phyloP scores from a whole-genome alignment of 1,140 invertebrate genomes.

The Aphaenogaster floridana region DNA sequence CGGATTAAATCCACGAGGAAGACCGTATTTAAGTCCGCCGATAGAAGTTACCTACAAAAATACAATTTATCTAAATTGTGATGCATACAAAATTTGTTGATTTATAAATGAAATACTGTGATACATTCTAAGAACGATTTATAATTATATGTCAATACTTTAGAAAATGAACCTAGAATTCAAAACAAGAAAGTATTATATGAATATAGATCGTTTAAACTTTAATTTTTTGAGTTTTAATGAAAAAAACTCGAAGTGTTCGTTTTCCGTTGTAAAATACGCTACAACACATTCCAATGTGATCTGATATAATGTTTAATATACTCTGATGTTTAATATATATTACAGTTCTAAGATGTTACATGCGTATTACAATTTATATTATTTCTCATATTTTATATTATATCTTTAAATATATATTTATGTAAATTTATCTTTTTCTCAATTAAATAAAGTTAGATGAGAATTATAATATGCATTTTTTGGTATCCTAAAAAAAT shows the following conservation, averaged over 20 bases:
- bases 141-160: neutral
- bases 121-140: neutral
- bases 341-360: neutral
- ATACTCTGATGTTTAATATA: neutral
- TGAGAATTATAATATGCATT: neutral
- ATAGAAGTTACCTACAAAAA: constrained; percentile 85
- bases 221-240: neutral
- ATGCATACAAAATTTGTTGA: neutral
- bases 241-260: neutral
- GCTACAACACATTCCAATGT: neutral
- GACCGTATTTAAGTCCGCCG: constrained; percentile 82
- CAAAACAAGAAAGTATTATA: neutral
- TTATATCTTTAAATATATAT: neutral
- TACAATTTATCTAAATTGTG: constrained; percentile 16
- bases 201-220: neutral
- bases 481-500: neutral
- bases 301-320: neutral
- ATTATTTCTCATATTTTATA: neutral
- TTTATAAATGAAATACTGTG: constrained; percentile 2
- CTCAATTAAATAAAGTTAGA: neutral
- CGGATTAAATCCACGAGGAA: constrained; percentile 81
- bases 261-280: neutral
- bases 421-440: neutral
- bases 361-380: neutral
- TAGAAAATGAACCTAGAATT: neutral